These are phyloP conservation scores for Magallana angulata DNA, from an alignment of 1,140 invertebrate species.

Conservation along the genomic window DNA sequence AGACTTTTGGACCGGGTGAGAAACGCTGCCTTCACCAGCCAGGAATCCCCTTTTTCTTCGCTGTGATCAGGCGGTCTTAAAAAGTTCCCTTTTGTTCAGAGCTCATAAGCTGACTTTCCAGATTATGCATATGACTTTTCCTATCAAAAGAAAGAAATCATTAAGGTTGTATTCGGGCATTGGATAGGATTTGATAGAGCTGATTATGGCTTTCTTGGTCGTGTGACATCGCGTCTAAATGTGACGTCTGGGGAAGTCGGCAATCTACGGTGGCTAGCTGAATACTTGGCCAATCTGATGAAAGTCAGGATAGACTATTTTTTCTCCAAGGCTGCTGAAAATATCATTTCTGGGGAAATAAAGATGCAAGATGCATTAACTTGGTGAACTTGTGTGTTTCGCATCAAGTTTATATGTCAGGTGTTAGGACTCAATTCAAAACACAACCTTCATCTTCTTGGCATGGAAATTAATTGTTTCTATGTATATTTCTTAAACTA, in stretches of 20 bases:
- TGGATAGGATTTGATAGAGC: slow-evolving; percentile 30
- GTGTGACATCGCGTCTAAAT: slow-evolving; percentile 33
- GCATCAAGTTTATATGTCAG: slow-evolving; percentile 16
- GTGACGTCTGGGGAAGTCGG: slow-evolving; percentile 23
- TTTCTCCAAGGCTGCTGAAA: neutral
- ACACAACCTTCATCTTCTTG: slow-evolving; percentile 27
- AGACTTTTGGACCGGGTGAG: neutral
- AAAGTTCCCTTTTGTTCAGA: slow-evolving; percentile 12
- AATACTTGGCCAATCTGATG: slow-evolving; percentile 21
- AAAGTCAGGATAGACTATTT: neutral
- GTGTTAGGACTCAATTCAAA: slow-evolving; percentile 22
- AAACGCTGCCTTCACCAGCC: neutral
- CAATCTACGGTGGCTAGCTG: slow-evolving; percentile 4
- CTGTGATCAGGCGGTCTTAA: neutral
- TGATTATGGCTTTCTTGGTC: slow-evolving; percentile 30
- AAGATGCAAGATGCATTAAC: slow-evolving; percentile 1
- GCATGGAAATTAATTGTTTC: slow-evolving; percentile 36
- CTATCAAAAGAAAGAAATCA: slow-evolving; percentile 35
- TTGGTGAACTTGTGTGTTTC: slow-evolving; percentile 18
- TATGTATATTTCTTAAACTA: slow-evolving; percentile 27
- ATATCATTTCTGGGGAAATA: neutral
- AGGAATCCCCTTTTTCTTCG: neutral
- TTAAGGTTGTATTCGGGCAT: slow-evolving; percentile 33
- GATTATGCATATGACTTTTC: slow-evolving; percentile 38
- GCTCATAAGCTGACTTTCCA: slow-evolving; percentile 22